Evolutionary conservation across 2,888 invertebrate genomes (phyloP).

Genomic region (Tipula helvola): DNA sequence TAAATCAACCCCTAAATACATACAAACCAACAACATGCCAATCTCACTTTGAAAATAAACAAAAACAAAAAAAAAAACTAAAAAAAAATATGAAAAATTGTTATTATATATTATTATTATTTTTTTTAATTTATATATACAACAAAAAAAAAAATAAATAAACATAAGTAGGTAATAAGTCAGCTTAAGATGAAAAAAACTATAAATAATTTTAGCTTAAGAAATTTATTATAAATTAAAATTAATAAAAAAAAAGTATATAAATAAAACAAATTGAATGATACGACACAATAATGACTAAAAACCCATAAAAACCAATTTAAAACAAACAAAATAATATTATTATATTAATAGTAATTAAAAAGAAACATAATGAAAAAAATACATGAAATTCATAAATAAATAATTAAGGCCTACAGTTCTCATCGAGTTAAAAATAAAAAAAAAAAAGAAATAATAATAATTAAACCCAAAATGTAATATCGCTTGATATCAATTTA

Average conservation of each 20-base stretch:
- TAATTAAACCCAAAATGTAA: background rate
- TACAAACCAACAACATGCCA: background rate
- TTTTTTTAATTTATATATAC: background rate
- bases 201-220: conserved; percentile 4
- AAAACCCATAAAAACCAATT: background rate
- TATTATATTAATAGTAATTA: background rate
- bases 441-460: background rate
- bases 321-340: background rate
- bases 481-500: background rate
- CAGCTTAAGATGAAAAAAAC: background rate
- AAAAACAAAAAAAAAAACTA: no score
- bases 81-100: background rate
- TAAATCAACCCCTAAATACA: background rate
- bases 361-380: background rate
- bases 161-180: background rate
- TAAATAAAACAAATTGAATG: background rate
- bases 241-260: background rate
- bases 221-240: background rate
- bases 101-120: background rate
- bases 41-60: background rate
- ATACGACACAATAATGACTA: background rate
- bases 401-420: background rate
- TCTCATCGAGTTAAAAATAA: background rate
- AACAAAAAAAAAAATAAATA: background rate
- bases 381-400: background rate